Conservation (phyloP, 2,797 vertebrate genomes). For the Paramormyrops hopkinsi region DNA sequence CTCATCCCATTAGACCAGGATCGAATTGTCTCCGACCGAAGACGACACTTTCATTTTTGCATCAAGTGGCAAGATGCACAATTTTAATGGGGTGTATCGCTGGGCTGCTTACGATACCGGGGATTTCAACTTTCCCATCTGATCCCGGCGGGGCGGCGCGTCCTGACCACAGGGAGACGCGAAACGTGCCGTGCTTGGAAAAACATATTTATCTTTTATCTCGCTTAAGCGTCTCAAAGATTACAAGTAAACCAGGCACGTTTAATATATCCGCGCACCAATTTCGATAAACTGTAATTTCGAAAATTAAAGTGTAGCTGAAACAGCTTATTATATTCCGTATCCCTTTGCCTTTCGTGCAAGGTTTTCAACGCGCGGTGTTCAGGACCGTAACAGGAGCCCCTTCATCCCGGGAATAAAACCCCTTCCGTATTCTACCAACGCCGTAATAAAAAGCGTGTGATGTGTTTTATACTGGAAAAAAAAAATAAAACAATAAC, state of each 20-base stretch:
- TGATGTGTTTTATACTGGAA: neutral
- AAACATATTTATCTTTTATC: neutral
- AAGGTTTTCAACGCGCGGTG: neutral
- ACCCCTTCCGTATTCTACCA: neutral
- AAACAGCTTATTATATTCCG: neutral
- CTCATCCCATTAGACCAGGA: conserved; percentile 40
- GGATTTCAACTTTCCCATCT: neutral
- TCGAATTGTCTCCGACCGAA: conserved; percentile 27
- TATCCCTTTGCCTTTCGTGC: neutral
- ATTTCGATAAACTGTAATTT: neutral
- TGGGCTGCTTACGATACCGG: neutral
- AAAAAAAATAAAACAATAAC: neutral
- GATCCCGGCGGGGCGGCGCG: neutral
- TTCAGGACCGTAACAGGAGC: neutral
- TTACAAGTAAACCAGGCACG: neutral
- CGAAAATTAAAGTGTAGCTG: neutral
- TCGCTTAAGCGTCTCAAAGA: neutral
- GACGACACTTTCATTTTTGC: conserved; percentile 47
- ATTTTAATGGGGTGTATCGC: neutral
- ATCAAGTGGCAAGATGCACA: conserved; percentile 43
- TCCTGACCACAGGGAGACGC: neutral
- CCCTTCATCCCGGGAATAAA: neutral
- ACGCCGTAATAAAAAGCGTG: neutral
- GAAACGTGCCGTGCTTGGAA: neutral
- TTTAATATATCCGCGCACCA: neutral